Evolutionary conservation across 2,113 vertebrate species (phyloP).

Genomic region (Lynx canadensis): DNA sequence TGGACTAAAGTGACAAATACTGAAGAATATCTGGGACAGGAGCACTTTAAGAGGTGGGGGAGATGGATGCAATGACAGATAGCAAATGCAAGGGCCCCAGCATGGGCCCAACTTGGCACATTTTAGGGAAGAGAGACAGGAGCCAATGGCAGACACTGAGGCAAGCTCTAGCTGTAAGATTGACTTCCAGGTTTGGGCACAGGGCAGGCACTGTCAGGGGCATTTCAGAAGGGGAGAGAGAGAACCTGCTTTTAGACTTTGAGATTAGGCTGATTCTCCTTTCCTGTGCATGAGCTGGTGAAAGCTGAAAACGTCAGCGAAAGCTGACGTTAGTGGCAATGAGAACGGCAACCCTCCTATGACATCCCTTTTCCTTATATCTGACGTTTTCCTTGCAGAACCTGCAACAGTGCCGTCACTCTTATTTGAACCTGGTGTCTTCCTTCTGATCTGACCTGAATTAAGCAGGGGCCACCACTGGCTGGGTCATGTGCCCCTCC

Average conservation of each 20-base stretch:
- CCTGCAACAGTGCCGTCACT: accelerated
- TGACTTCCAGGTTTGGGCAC: background rate
- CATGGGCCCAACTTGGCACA: background rate
- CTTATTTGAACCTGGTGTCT: background rate
- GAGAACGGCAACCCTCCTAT: background rate
- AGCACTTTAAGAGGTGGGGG: background rate
- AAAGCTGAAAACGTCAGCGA: background rate
- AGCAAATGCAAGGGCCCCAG: background rate
- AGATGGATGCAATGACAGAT: background rate
- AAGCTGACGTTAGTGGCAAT: background rate
- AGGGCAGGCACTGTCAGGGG: too few relatives aligned
- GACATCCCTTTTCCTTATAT: background rate
- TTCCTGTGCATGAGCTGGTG: background rate
- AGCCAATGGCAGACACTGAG: background rate
- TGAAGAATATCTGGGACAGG: background rate
- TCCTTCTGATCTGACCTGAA: background rate
- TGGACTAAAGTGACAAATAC: background rate
- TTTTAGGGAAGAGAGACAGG: background rate
- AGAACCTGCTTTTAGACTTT: background rate
- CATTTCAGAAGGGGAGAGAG: background rate
- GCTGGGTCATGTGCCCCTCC: background rate
- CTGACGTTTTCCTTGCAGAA: background rate
- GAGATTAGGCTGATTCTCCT: background rate
- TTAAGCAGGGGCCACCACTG: background rate
- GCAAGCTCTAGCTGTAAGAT: background rate